Evolutionary conservation across 2,797 vertebrate species (phyloP), one percentile per base, ranked within the genome.

Genomic region (Halcyon smyrnensis): DNA sequence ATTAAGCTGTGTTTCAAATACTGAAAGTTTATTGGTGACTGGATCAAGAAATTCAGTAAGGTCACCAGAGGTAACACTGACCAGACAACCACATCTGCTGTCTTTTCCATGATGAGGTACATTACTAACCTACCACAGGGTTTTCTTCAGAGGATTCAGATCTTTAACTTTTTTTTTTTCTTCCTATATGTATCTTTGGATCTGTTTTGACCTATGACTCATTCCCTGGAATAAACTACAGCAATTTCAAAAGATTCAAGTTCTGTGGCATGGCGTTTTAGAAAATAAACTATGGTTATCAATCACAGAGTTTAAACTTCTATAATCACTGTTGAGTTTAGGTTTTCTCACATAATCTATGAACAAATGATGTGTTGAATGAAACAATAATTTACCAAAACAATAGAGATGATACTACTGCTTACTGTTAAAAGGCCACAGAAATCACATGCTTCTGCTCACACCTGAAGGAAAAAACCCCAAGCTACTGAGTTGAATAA

Each of bases 1-100:
- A 50, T 4, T 78, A 67, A 45, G 28, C 5, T 50, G 14, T 28
- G 12, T 73, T 14, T 30, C 45, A 65, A 45, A 36, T 10, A 5
- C 12, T 59, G 12, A 12, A 79, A 32, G 11, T 63, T 68, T 54
- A 36, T 18, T 11, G 1, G 5, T 56, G 16, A 4, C 17, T 84
- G 19, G 8, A 8, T 21, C 21, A 93, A 68, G 16, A 88, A 76
- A 48, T 75, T 76, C 8, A n/a, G 62, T 27, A 70, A 54, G 43
- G 17, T 6, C 30, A 53, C 9, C 1, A 5, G 0, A 0, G 8
- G 11, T 25, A 63, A 48, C 18, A 21, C 12, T 34, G 25, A 78
- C 7, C 4, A 50, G 18, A 37, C 1, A 24, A 57, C 32, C 21
- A 57, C 34, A 67, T 41, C 65, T 37, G 34, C 39, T 67, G 10